Percentiles rank a stretch among this genome's conserved stretches.
Conservation (phyloP, 2,888 invertebrate species). For the Pocota personata region DNA sequence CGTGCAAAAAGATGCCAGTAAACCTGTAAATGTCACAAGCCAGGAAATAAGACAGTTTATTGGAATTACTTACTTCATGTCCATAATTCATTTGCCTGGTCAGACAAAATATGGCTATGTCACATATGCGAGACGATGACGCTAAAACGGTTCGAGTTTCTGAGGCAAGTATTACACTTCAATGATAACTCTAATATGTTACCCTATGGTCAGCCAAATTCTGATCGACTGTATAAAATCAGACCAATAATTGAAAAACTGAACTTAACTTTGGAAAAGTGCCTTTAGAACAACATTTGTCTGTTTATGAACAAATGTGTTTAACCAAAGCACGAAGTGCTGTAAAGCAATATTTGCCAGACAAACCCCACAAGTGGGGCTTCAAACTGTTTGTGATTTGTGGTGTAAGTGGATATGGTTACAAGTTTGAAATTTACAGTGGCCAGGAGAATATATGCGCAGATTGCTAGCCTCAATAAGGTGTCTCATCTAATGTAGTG, state of each 20-base stretch:
- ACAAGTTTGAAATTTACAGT: no score
- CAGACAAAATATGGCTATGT: conserved; percentile 1
- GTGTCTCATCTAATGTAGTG: no score
- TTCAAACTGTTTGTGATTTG: no score
- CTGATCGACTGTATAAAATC: conserved; percentile 8
- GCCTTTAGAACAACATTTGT: background rate
- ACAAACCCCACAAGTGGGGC: no score
- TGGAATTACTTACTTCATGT: conserved; percentile 11
- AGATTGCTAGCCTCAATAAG: no score
- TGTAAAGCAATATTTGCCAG: background rate
- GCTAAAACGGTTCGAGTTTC: background rate
- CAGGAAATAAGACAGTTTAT: conserved; percentile 21
- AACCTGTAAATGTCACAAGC: conserved; percentile 9
- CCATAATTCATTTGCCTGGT: background rate
- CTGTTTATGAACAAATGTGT: background rate
- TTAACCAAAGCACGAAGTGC: background rate
- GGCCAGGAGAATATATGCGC: no score
- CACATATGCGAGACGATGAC: conserved; percentile 6
- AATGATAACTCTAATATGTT: conserved; percentile 15
- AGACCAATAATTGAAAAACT: conserved; percentile 3
- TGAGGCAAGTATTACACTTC: conserved; percentile 9
- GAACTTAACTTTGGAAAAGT: background rate
- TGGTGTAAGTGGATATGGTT: no score
- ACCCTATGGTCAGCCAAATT: conserved; percentile 7
- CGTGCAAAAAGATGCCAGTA: conserved; percentile 19